Evolutionary conservation across 2,888 invertebrate species (phyloP).

Genomic region (Calameuta idolon): DNA sequence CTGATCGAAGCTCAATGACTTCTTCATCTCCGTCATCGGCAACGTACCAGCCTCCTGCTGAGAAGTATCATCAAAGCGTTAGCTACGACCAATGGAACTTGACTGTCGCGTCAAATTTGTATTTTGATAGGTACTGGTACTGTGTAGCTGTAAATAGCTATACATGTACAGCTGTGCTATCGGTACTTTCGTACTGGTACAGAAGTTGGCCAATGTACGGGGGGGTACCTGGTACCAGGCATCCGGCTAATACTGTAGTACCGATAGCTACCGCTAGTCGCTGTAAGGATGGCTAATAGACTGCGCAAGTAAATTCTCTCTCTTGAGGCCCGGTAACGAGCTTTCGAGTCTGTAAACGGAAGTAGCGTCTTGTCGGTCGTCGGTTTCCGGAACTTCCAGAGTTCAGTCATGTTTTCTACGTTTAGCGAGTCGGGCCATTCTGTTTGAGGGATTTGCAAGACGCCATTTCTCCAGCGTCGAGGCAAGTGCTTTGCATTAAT

Average conservation of each 20-base stretch:
- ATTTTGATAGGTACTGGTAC: neutral
- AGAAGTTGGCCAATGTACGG: neutral
- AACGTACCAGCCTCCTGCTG: constrained; percentile 74
- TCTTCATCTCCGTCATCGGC: constrained; percentile 77
- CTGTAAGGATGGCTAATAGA: neutral
- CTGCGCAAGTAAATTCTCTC: neutral
- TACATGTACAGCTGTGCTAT: neutral
- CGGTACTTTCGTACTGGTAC: neutral
- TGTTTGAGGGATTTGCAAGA: neutral
- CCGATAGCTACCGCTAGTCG: neutral
- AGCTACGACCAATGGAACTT: constrained; percentile 37
- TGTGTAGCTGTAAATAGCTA: too few relatives aligned
- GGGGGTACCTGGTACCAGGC: neutral
- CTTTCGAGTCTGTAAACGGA: neutral
- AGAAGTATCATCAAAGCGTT: constrained; percentile 43
- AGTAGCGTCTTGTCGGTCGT: neutral
- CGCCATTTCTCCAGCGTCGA: constrained; percentile 6
- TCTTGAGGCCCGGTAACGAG: neutral
- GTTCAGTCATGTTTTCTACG: constrained; percentile 3
- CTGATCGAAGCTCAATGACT: constrained; percentile 73
- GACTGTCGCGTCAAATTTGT: neutral
- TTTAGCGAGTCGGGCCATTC: neutral
- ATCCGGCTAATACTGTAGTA: neutral
- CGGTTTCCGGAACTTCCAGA: neutral
- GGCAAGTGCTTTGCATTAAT: constrained; percentile 10